A percentile compares a stretch with the other conserved stretches of the same genome.
These are phyloP conservation scores for Hippopotamus amphibius DNA, from an alignment of 2,113 vertebrate species.

Conservation along the genomic window DNA sequence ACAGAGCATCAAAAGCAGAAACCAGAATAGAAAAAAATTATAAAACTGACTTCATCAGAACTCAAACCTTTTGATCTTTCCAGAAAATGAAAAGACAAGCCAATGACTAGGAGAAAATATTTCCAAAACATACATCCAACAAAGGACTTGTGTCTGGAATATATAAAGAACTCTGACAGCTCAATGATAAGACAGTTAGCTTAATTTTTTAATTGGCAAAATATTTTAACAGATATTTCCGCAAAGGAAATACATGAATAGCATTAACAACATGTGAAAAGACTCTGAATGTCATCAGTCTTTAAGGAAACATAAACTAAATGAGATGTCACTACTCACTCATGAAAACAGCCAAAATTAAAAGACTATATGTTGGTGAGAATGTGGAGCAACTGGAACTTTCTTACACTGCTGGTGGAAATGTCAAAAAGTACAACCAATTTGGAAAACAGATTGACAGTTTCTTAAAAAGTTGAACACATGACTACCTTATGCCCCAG, in stretches of 20 bases:
- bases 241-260: neutral
- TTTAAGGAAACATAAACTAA: neutral
- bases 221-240: neutral
- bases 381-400: neutral
- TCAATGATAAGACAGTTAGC: neutral
- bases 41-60: neutral
- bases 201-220: neutral
- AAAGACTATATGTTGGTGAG: neutral
- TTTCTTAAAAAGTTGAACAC: neutral
- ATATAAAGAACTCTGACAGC: neutral
- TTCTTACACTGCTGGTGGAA: neutral
- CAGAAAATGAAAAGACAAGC: slow-evolving; percentile 1
- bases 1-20: neutral
- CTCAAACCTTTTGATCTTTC: neutral
- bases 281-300: neutral
- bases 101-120: neutral
- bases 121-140: neutral
- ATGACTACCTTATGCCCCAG: neutral
- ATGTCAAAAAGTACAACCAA: neutral
- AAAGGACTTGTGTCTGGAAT: neutral
- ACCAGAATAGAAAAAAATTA: neutral
- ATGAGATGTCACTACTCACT: neutral
- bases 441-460: neutral
- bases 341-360: neutral
- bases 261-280: neutral